Conservation (phyloP, 2,797 vertebrate species). For the Morelia viridis region DNA sequence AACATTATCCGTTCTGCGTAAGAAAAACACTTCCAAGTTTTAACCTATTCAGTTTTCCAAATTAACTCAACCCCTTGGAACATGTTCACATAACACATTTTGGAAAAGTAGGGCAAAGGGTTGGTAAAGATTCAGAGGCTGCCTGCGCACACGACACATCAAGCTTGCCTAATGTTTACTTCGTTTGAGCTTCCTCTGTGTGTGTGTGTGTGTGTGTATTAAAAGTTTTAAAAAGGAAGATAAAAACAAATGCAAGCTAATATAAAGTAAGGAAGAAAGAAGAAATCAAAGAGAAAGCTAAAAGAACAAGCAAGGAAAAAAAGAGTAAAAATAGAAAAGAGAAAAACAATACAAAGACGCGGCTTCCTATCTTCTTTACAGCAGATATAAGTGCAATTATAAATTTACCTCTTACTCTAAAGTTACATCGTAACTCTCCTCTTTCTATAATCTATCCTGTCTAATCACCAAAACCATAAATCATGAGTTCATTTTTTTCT, state of each 20-base stretch:
- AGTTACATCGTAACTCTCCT: neutral
- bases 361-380: neutral
- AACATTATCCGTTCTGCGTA: neutral
- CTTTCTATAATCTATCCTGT: neutral
- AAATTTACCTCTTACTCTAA: neutral
- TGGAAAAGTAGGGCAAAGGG: neutral
- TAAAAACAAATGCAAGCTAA: neutral
- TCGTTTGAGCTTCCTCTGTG: neutral
- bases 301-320: neutral
- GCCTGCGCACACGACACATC: neutral
- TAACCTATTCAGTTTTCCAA: neutral
- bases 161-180: neutral
- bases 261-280: neutral
- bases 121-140: neutral
- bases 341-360: neutral
- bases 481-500: neutral
- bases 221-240: neutral
- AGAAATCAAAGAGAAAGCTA: neutral
- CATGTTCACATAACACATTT: neutral
- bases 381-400: neutral
- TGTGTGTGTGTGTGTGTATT: no score
- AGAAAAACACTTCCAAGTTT: neutral
- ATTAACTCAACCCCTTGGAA: neutral
- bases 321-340: neutral
- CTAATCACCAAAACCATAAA: neutral